Percentiles rank a stretch among this genome's conserved stretches.
phyloP scores from a whole-genome alignment of 2,888 invertebrate species.

The Eupeodes luniger region DNA sequence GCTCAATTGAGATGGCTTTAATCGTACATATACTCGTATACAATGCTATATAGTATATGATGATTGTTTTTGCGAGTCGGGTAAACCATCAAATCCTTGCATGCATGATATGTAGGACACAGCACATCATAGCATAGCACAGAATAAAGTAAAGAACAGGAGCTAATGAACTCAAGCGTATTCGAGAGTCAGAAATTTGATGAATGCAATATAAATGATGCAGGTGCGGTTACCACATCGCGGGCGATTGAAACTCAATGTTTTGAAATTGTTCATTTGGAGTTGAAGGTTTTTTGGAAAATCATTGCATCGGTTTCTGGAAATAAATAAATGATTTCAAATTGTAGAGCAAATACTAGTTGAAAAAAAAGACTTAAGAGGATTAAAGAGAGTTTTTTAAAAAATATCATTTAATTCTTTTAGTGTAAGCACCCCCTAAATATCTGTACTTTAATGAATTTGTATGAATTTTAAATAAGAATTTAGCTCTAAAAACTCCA shows the following conservation, averaged over 20 bases:
- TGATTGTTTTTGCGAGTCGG: constrained; percentile 2
- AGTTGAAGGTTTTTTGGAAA: background rate
- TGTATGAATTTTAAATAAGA: no score
- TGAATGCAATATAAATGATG: constrained; percentile 29
- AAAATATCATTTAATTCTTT: no score
- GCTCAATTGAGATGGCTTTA: constrained; percentile 50
- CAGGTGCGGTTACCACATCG: constrained; percentile 16
- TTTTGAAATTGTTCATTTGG: constrained; percentile 21
- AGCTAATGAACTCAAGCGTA: constrained; percentile 38
- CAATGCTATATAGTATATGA: background rate
- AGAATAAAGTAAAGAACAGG: background rate
- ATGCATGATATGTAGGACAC: constrained; percentile 33
- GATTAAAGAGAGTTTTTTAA: no score
- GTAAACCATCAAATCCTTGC: constrained; percentile 40
- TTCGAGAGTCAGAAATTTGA: constrained; percentile 19
- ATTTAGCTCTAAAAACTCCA: no score
- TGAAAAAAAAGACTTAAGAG: no score
- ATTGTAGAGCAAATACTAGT: no score
- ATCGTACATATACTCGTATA: no score
- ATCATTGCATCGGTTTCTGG: no score
- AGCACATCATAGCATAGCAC: background rate
- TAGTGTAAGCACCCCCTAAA: no score
- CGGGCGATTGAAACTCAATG: constrained; percentile 10
- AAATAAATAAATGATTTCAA: no score
- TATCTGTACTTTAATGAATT: no score